Evolutionary conservation across 2,113 vertebrate genomes (phyloP).

Genomic region (Sceloporus tristichus): DNA sequence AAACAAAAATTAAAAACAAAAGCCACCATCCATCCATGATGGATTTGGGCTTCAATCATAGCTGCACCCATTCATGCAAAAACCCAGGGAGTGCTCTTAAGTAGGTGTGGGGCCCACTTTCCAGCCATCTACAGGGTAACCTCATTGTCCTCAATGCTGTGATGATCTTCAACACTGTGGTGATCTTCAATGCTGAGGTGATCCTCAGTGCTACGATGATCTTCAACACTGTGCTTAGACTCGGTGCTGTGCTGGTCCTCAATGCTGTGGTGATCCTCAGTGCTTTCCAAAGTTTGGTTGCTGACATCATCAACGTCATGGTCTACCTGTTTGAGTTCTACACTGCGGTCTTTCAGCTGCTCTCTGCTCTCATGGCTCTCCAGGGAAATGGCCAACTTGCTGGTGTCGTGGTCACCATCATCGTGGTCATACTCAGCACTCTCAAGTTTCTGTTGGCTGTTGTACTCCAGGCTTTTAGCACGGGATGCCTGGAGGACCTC

Average conservation of each 20-base stretch:
- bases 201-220: conserved; percentile 40
- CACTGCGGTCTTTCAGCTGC: not conserved
- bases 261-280: conserved; percentile 41
- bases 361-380: conserved; percentile 58
- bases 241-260: conserved; percentile 61
- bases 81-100: not conserved
- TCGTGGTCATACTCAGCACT: conserved; percentile 20
- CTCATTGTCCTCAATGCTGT: conserved; percentile 63
- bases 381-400: conserved; percentile 11
- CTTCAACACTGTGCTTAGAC: conserved; percentile 56
- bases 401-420: not conserved
- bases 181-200: conserved; percentile 31
- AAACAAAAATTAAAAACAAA: not conserved
- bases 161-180: conserved; percentile 45
- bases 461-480: conserved; percentile 48
- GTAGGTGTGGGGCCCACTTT: not conserved
- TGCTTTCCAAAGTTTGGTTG: conserved; percentile 54
- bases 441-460: conserved; percentile 49
- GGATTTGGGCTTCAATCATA: conserved; percentile 9
- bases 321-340: not conserved
- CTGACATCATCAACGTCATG: not conserved
- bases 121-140: conserved; percentile 48
- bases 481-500: conserved; percentile 52
- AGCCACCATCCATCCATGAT: fast-evolving
- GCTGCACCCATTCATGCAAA: conserved; percentile 5